Percentiles rank a stretch among this genome's conserved stretches.
These are phyloP conservation scores for Crotophaga sulcirostris DNA, from an alignment of 2,113 vertebrate species.

Conservation along the genomic window DNA sequence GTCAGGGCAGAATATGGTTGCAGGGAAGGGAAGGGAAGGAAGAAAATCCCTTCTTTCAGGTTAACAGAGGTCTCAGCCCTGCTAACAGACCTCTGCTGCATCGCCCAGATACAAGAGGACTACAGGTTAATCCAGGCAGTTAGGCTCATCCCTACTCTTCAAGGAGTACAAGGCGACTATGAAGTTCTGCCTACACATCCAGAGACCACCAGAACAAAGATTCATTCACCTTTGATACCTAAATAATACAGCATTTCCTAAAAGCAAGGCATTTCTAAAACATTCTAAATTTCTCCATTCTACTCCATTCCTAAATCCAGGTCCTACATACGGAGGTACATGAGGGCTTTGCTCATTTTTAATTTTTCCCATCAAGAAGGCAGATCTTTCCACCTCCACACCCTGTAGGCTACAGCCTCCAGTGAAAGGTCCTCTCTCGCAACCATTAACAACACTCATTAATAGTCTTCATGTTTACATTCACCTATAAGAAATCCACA, in stretches of 20 bases:
- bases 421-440: not conserved
- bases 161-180: not conserved
- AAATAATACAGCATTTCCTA: not conserved
- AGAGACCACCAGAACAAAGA: not conserved
- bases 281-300: not conserved
- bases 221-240: not conserved
- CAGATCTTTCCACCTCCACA: not conserved
- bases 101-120: not conserved
- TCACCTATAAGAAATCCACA: not conserved
- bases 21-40: accelerated
- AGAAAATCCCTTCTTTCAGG: not conserved
- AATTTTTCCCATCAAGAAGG: not conserved
- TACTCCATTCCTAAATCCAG: not conserved
- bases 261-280: not conserved
- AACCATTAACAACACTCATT: not conserved
- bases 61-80: not conserved
- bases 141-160: not conserved
- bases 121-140: not conserved
- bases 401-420: not conserved
- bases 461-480: accelerated
- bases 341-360: not conserved
- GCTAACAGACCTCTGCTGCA: not conserved
- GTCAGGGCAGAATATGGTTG: not conserved
- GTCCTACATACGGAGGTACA: not conserved
- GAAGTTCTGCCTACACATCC: not conserved